Evolutionary conservation across 2,888 invertebrate genomes (phyloP).

Genomic region (Drosophila neonasuta): DNA sequence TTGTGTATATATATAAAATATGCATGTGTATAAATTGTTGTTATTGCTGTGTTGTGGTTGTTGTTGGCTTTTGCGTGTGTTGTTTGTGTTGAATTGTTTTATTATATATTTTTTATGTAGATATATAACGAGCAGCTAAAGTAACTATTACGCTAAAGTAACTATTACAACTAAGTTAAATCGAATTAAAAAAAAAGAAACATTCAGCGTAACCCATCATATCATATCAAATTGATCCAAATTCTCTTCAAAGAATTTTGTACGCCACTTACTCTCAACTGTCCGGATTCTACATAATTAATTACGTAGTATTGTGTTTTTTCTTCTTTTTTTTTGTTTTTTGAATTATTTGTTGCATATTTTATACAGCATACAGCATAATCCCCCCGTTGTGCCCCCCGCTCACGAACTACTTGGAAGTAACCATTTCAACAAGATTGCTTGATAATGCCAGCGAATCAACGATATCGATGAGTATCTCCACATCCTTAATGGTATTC

Average conservation of each 20-base stretch:
- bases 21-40: conserved; percentile 12
- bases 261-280: background rate
- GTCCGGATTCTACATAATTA: conserved; percentile 1
- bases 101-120: conserved; percentile 34
- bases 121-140: conserved; percentile 63
- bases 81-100: background rate
- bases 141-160: conserved; percentile 67
- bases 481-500: conserved; percentile 78
- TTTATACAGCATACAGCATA: conserved; percentile 1
- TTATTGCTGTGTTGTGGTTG: conserved; percentile 7
- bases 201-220: conserved; percentile 16
- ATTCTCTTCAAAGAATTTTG: conserved; percentile 25
- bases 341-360: background rate
- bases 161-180: conserved; percentile 62
- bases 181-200: conserved; percentile 45
- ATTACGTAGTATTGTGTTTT: background rate
- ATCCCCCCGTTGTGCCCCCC: background rate
- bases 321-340: background rate
- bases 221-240: background rate
- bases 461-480: conserved; percentile 81
- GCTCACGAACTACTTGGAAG: conserved; percentile 39
- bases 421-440: conserved; percentile 73
- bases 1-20: conserved; percentile 15
- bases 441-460: conserved; percentile 79
- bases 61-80: conserved; percentile 9